These are phyloP conservation scores for Phyllotis vaccarum DNA, from an alignment of 2,797 vertebrate genomes.

Conservation along the genomic window DNA sequence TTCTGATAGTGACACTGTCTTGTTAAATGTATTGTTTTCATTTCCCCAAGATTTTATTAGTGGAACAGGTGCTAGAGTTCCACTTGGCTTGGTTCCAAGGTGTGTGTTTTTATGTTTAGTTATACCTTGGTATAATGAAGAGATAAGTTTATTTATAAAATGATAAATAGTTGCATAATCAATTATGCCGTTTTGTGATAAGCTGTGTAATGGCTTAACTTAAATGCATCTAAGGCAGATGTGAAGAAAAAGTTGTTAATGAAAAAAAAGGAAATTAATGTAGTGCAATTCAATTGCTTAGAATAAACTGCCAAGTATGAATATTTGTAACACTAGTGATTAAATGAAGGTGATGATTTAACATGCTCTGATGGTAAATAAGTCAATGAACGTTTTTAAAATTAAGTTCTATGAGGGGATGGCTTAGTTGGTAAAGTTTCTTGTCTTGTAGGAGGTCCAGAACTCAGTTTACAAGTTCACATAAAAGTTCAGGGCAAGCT, in stretches of 20 bases:
- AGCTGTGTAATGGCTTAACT: neutral
- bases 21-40: slow-evolving; percentile 42
- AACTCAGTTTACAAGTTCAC: neutral
- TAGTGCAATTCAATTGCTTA: neutral
- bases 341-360: slow-evolving; percentile 46
- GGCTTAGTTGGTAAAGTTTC: neutral
- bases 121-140: neutral
- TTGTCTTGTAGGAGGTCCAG: neutral
- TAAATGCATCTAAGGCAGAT: neutral
- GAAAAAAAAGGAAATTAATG: neutral
- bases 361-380: neutral
- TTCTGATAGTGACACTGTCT: slow-evolving; percentile 21
- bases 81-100: neutral
- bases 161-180: neutral
- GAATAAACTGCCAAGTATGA: slow-evolving; percentile 12
- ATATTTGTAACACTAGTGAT: neutral
- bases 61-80: neutral
- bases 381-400: slow-evolving; percentile 26
- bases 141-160: neutral
- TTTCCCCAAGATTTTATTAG: slow-evolving; percentile 43
- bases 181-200: neutral
- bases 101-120: slow-evolving; percentile 6
- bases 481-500: neutral
- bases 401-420: slow-evolving; percentile 29
- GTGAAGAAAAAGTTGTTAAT: neutral